phyloP scores from a whole-genome alignment of 2,797 vertebrate species.

The Sebastes minor region DNA sequence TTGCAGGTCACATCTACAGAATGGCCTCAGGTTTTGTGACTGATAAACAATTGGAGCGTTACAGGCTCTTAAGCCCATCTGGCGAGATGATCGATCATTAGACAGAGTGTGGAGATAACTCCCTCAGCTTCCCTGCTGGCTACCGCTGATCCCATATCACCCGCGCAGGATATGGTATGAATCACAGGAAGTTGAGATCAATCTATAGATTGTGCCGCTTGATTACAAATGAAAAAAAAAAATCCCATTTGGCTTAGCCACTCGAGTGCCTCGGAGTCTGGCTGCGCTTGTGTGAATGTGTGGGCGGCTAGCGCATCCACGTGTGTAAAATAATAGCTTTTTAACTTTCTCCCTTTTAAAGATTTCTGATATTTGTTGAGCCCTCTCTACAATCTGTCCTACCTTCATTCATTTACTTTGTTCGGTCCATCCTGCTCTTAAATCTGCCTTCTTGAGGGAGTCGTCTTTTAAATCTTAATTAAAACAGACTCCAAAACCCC shows the following conservation, averaged over 20 bases:
- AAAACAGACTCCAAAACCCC: slow-evolving; percentile 77
- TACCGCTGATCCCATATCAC: slow-evolving; percentile 77
- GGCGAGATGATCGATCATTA: slow-evolving; percentile 81
- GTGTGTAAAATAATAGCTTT: slow-evolving; percentile 50
- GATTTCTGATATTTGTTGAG: slow-evolving; percentile 59
- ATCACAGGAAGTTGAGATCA: slow-evolving; percentile 83
- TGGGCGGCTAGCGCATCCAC: neutral
- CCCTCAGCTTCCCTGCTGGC: slow-evolving; percentile 74
- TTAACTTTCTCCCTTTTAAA: slow-evolving; percentile 41
- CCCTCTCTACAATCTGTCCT: slow-evolving; percentile 65
- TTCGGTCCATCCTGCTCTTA: slow-evolving; percentile 72
- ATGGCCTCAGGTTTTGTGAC: slow-evolving; percentile 59
- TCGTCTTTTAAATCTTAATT: slow-evolving; percentile 87
- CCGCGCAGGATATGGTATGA: slow-evolving; percentile 79
- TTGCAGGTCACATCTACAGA: slow-evolving; percentile 57
- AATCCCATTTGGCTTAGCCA: slow-evolving; percentile 75
- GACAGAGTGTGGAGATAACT: slow-evolving; percentile 77
- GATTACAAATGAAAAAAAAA: slow-evolving; percentile 74
- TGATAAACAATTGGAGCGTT: slow-evolving; percentile 75
- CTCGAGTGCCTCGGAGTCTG: slow-evolving; percentile 50
- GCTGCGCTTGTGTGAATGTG: slow-evolving; percentile 39
- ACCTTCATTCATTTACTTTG: slow-evolving; percentile 70
- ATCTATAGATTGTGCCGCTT: slow-evolving; percentile 79
- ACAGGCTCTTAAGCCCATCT: slow-evolving; percentile 75
- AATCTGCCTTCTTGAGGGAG: slow-evolving; percentile 80